Evolutionary conservation across 2,113 vertebrate genomes (phyloP), one percentile per base, ranked within the genome.

Genomic region (Mugil cephalus): DNA sequence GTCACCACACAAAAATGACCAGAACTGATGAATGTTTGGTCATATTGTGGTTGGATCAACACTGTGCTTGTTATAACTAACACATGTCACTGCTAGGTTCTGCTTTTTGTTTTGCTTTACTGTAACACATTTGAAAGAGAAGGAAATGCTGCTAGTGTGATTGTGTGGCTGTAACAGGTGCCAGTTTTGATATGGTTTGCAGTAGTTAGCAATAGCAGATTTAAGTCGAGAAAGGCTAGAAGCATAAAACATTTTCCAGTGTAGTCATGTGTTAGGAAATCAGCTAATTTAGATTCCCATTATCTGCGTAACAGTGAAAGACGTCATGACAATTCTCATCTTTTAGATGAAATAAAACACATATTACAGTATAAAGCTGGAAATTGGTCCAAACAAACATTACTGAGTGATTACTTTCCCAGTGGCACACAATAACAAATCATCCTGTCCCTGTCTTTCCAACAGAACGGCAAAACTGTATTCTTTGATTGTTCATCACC

Each of bases 401-500:
- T 40, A 39, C 4, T 72, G 48, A 80, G 58, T 42, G 40, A 65
- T 55, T 50, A 48, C 2, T 63, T 66, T 17, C 2, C 34, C 17
- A 2, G 6, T 14, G 38, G 35, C 52, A 58, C 10, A n/a, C 50
- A 36, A 36, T 1, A 21, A 68, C 51, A 60, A 65, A 58, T 81
- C 48, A 52, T 35, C 35, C 19, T 58, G 18, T 40, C 19, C 7
- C 21, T 43, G 24, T 60, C 48, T 51, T 53, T 4, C 2, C 11
- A 61, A 72, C 35, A 46, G 66, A 60, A 59, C 38, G 30, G 38
- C 30, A 48, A 8, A 64, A 18, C 34, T 61, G 4, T 62, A 63
- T 66, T 45, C 82, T 74, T 53, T 65, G 36, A 68, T 68, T 74
- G 53, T 65, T 74, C 24, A 30, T 66, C 38, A 46, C 42, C 34